Base-by-base conservation (phyloP, 2,797 vertebrate species). In the Gallinago nigripennis region DNA sequence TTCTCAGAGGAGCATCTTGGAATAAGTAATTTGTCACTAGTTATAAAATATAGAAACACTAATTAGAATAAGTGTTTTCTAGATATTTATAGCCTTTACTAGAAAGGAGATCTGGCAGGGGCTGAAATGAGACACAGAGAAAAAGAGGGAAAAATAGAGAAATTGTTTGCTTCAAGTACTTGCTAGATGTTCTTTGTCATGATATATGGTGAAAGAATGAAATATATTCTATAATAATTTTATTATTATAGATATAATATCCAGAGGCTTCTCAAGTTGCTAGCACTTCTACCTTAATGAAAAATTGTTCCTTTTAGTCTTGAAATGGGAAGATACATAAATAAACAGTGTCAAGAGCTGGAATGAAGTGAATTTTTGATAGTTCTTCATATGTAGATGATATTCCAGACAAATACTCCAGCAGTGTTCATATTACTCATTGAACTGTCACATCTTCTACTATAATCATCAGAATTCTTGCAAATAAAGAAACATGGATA, bases 11-110 rank as follows among this genome's bases (percentile, higher is more conserved):
- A 90, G 33, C 45, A 43, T 89, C 54, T 83, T 92, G 39, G 30
- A 94, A 90, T 85, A n/a, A 41, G 25, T 82, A 53, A 53, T 89
- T 94, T 90, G 20, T 79, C 68, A 82, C 45, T 82, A 45, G 50
- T 82, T 94, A 85, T 68, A 86, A 95, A 90, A 91, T 69, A 89
- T 9, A 77, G 48, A 84, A 86, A 72, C 60, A 45, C 39, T 83
- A 82, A 82, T 94, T 96, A 79, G 27, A 92, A 30, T 70, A 93
- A 94, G 54, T 87, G 33, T 41, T 95, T 94, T 94, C 48, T 85
- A 56, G 71, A 88, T 94, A 95, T 96, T 96, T 94, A 92, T 93
- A 96, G 66, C 30, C 50, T 76, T 95, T 88, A 85, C 82, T 95
- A 90, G 91, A 94, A 94, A 73, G 73, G 43, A 20, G 39, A 91